These are phyloP conservation scores for Halesus radiatus DNA, from an alignment of 1,140 invertebrate species.

Conservation along the genomic window DNA sequence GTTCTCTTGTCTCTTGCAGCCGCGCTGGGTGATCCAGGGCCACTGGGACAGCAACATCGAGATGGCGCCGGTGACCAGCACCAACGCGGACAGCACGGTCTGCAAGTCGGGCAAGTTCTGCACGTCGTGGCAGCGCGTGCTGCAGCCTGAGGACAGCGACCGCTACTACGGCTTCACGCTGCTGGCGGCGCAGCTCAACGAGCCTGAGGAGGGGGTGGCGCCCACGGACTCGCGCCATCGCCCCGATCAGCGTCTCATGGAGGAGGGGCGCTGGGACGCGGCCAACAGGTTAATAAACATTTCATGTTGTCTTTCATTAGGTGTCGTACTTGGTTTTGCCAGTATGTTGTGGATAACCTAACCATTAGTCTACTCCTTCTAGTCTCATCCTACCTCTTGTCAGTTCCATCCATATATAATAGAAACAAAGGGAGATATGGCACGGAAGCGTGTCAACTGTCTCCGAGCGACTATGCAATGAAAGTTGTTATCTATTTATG, in stretches of 20 bases:
- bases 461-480: no score
- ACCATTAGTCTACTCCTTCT: no score
- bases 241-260: constrained; percentile 98
- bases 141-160: constrained; percentile 79
- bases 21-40: constrained; percentile 85
- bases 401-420: no score
- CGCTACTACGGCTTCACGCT: constrained; percentile 92
- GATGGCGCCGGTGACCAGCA: constrained; percentile 89
- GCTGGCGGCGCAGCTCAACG: constrained; percentile 96
- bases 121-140: constrained; percentile 87
- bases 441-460: no score
- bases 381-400: no score
- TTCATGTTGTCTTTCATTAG: no score
- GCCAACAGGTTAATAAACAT: constrained; percentile 77
- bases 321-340: no score
- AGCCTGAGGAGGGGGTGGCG: constrained; percentile 91
- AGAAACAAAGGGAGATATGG: no score
- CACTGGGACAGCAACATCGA: constrained; percentile 97
- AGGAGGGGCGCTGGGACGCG: constrained; percentile 95
- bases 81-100: constrained; percentile 84
- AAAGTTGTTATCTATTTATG: no score
- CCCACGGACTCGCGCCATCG: constrained; percentile 95
- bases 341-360: no score
- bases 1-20: constrained; percentile 59
- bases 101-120: constrained; percentile 92